Evolutionary conservation across 2,113 vertebrate genomes (phyloP), one percentile per base, ranked within the genome.

Genomic region (Eleginops maclovinus): DNA sequence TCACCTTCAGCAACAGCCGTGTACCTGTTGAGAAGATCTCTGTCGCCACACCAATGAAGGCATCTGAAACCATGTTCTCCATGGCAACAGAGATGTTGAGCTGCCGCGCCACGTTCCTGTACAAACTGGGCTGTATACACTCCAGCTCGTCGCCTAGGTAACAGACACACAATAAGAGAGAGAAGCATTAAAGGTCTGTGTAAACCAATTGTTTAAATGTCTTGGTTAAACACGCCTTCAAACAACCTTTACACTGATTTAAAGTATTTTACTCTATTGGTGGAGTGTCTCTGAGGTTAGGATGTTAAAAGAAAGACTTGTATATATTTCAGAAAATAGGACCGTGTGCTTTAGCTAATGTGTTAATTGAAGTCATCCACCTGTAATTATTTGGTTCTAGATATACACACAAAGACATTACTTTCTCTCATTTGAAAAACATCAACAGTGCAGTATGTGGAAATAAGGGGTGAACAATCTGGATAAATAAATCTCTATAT

Each of bases 1-100:
- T 64, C 55, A 70, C 17, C 44, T 15, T 22, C 26, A n/a, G 17
- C 17, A 55, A 36, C 51, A 49, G 58, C 49, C 22, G 5, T 13
- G 78, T 94, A 99, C 98, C 98, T 96, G 97, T 94, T 0, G 96
- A 94, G 86, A 98, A 96, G 72, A 99, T 97, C 88, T 99, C 96
- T 0, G 96, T 92, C 0, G 97, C 96, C 59, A 99, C 97, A 0
- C 96, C 95, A 51, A 98, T 93, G 79, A 99, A 98, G 5, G 98
- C 98, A 0, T 99, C 97, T 0, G 96, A 96, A 90, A 99, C 96
- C 89, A 96, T 94, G 0, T 85, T 94, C 92, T 98, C 98, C 0
- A 96, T 96, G 85, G 96, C 93, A 83, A 98, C 94, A 0, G 96
- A 95, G 86, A 99, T 95, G 92, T 96, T 97, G 86, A 99, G 92